phyloP scores from a whole-genome alignment of 2,113 vertebrate species.

The Melanostigma gelatinosum region DNA sequence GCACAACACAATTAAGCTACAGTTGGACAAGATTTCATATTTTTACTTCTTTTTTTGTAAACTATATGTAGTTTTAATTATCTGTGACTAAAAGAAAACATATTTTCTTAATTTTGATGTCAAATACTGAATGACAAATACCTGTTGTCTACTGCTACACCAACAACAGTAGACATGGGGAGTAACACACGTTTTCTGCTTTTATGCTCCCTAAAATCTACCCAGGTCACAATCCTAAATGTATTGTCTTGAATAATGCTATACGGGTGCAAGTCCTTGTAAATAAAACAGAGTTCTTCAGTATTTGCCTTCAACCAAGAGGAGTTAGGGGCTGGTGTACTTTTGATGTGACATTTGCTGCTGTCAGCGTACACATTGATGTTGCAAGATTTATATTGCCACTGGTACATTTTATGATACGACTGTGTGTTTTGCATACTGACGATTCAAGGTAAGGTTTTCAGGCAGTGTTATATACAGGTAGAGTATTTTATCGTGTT shows the following conservation, averaged over 20 bases:
- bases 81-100: neutral
- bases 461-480: neutral
- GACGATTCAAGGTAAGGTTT: neutral
- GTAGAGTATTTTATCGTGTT: neutral
- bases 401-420: neutral
- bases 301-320: neutral
- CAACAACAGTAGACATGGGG: neutral
- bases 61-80: neutral
- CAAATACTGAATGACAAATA: neutral
- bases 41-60: neutral
- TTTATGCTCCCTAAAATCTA: neutral
- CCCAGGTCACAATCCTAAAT: neutral
- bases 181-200: neutral
- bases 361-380: too few relatives aligned
- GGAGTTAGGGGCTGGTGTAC: neutral
- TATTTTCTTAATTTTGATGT: neutral
- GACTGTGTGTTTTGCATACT: neutral
- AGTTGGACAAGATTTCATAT: neutral
- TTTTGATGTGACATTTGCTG: neutral
- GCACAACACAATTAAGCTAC: neutral
- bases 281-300: neutral
- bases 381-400: neutral
- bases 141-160: neutral
- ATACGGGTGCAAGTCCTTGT: neutral
- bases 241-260: neutral